Evolutionary conservation across 2,113 vertebrate species (phyloP).

Genomic region (Bambusicola thoracicus): DNA sequence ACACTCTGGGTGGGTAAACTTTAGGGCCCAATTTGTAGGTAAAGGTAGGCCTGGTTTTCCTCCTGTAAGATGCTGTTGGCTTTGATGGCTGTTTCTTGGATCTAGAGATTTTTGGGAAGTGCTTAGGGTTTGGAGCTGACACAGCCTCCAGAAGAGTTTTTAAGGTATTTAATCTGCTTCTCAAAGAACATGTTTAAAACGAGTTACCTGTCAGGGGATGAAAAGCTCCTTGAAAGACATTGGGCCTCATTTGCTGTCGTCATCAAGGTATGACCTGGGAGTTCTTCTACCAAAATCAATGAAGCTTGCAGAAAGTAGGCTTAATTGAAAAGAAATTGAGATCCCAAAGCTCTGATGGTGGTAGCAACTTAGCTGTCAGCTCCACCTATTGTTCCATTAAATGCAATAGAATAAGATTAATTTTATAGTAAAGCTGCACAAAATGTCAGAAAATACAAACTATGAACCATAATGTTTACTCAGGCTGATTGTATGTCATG

Average conservation of each 20-base stretch:
- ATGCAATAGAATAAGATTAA: constrained; percentile 60
- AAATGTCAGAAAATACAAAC: constrained; percentile 51
- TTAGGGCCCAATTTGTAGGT: background rate
- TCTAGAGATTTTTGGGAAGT: background rate
- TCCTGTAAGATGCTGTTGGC: background rate
- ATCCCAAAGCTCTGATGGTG: constrained; percentile 54
- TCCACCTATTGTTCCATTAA: constrained; percentile 45
- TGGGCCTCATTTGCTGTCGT: constrained; percentile 13
- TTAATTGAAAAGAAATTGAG: constrained; percentile 42
- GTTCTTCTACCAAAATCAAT: constrained; percentile 2
- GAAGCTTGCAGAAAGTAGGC: constrained; percentile 41
- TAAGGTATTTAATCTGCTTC: background rate
- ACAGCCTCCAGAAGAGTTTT: background rate
- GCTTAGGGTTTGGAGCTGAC: background rate
- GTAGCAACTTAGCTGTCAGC: constrained; percentile 63
- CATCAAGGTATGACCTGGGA: constrained; percentile 5
- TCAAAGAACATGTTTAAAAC: background rate
- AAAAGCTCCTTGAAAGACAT: constrained; percentile 7
- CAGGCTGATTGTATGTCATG: background rate
- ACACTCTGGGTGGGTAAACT: background rate
- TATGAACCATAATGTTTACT: constrained; percentile 47
- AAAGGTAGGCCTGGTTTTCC: background rate
- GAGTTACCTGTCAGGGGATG: background rate
- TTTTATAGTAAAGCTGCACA: constrained; percentile 48
- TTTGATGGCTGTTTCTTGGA: background rate